Evolutionary conservation across 2,113 vertebrate genomes (phyloP).

Genomic region (Mustela lutreola): DNA sequence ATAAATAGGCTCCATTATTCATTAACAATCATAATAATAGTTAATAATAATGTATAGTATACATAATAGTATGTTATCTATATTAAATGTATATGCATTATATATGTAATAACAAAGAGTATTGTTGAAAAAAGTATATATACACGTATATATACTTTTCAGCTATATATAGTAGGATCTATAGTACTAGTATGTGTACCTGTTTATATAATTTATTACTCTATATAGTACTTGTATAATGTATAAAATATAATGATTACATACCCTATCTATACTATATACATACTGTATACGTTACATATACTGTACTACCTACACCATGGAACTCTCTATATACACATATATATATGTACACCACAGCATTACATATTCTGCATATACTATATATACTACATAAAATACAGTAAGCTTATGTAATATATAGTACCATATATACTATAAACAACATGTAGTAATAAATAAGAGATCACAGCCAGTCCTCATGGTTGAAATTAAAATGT

Average conservation of each 20-base stretch:
- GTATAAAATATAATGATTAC: background rate
- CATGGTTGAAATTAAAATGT: background rate
- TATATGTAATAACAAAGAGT: background rate
- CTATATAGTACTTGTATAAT: background rate
- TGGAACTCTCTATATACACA: background rate
- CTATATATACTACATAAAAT: background rate
- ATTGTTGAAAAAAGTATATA: background rate
- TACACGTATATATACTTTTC: background rate
- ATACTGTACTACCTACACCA: background rate
- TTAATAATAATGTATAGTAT: background rate
- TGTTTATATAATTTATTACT: too few relatives aligned
- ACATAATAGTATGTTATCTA: background rate
- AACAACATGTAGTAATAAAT: background rate
- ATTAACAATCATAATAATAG: background rate
- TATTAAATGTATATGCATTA: background rate
- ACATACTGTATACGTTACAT: background rate
- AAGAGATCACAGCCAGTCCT: background rate
- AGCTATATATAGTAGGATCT: background rate
- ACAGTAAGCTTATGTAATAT: background rate
- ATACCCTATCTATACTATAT: too few relatives aligned
- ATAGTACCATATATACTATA: background rate
- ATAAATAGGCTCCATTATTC: background rate
- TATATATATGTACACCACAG: background rate
- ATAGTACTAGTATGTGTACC: background rate
- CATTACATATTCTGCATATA: too few relatives aligned